Evolutionary conservation across 2,797 vertebrate species (phyloP).

Genomic region (Lepus oiostolus): DNA sequence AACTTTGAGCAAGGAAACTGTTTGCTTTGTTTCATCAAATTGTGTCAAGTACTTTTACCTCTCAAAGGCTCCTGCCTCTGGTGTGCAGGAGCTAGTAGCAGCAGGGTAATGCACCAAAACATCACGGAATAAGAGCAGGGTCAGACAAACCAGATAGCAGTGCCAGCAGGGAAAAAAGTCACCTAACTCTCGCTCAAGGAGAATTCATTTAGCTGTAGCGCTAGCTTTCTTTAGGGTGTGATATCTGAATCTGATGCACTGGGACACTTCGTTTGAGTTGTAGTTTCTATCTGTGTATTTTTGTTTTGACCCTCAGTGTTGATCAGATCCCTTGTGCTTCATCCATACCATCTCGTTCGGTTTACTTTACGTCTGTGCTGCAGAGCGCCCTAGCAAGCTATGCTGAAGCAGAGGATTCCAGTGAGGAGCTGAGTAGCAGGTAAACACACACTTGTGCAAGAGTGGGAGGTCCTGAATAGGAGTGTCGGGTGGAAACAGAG

Average conservation of each 20-base stretch:
- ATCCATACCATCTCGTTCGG: neutral
- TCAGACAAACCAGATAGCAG: slow-evolving; percentile 66
- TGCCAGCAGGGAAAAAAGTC: slow-evolving; percentile 45
- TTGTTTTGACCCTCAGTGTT: neutral
- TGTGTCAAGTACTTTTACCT: slow-evolving; percentile 56
- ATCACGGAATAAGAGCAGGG: slow-evolving; percentile 58
- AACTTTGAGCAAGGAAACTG: neutral
- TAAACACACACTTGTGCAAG: too few species aligned
- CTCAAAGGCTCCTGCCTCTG: slow-evolving; percentile 30
- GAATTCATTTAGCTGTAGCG: slow-evolving; percentile 36
- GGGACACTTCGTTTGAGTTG: neutral
- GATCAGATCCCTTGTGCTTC: neutral
- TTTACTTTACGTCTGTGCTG: neutral
- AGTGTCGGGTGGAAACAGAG: neutral
- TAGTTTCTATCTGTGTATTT: neutral
- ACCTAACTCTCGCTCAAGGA: slow-evolving; percentile 40
- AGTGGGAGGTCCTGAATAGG: neutral
- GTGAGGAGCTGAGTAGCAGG: fast-evolving
- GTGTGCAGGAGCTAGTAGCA: slow-evolving; percentile 40
- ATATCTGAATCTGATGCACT: neutral
- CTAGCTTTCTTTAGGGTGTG: neutral
- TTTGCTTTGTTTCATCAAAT: slow-evolving; percentile 71
- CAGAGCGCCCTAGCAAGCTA: too few species aligned
- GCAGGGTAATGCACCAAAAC: slow-evolving; percentile 52
- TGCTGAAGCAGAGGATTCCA: neutral